Conservation (phyloP, 2,888 invertebrate genomes). For the Temnothorax ravouxi region DNA sequence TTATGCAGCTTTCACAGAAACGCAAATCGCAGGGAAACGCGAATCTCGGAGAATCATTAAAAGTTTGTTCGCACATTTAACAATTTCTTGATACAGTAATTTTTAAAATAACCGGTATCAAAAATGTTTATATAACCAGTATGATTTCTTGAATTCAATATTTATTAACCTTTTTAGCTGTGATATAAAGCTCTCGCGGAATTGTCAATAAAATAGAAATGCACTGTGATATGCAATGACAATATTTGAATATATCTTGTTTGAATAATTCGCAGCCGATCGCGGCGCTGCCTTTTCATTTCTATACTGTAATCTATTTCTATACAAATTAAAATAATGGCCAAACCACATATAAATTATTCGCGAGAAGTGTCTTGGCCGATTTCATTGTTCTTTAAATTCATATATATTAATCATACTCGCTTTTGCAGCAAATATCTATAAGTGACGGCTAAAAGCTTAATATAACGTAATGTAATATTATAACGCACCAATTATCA, state of each 20-base stretch:
- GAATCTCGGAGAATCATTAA: background rate
- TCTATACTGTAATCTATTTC: background rate
- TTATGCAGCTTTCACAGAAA: background rate
- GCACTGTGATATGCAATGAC: background rate
- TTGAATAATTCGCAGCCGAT: background rate
- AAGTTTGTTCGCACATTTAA: background rate
- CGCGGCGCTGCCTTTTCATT: background rate
- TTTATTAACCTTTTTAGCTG: conserved; percentile 5
- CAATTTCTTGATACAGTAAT: background rate
- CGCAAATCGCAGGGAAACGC: background rate
- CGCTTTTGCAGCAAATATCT: background rate
- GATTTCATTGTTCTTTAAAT: background rate
- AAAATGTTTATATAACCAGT: background rate
- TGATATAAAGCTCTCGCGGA: background rate
- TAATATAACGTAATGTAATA: conserved; percentile 5
- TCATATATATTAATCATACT: background rate
- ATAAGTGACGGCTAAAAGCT: background rate
- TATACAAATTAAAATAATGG: background rate
- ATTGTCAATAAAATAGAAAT: background rate
- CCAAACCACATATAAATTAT: background rate
- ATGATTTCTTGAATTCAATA: background rate
- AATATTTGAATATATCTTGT: background rate
- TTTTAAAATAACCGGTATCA: background rate
- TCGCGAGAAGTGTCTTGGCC: background rate
- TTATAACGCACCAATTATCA: background rate